These are phyloP conservation scores for Aphrophora alni DNA, from an alignment of 2,888 invertebrate genomes.

Conservation along the genomic window DNA sequence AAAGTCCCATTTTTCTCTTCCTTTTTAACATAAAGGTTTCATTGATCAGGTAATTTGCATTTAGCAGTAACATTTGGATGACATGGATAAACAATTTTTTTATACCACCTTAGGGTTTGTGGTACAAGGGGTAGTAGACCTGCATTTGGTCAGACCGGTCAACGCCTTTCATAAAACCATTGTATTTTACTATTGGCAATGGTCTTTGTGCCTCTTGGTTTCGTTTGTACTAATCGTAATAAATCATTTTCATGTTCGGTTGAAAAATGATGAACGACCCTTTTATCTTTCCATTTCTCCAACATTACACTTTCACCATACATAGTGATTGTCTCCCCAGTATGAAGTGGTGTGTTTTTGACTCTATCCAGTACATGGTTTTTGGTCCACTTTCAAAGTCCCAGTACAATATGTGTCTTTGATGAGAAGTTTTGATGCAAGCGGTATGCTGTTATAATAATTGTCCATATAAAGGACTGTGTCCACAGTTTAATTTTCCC, in stretches of 20 bases:
- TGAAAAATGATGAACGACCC: not conserved
- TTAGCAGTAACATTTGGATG: not conserved
- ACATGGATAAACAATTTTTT: constrained; percentile 14
- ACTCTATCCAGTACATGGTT: constrained; percentile 23
- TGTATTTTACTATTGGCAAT: constrained; percentile 25
- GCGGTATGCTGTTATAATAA: constrained; percentile 9
- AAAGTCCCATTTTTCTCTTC: not conserved
- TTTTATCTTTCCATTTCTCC: constrained; percentile 10
- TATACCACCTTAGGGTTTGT: constrained; percentile 19
- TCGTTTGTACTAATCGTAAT: not conserved
- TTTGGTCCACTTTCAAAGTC: constrained; percentile 25
- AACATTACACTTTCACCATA: constrained; percentile 14
- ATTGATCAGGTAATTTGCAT: not conserved
- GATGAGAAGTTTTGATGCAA: not conserved
- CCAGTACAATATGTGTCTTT: constrained; percentile 23
- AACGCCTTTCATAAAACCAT: constrained; percentile 22
- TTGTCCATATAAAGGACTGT: constrained; percentile 20
- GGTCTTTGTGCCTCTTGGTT: not conserved
- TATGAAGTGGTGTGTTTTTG: constrained; percentile 15
- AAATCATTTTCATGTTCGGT: constrained; percentile 22
- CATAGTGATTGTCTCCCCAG: constrained; percentile 20
- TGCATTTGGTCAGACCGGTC: constrained; percentile 18
- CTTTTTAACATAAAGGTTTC: not conserved
- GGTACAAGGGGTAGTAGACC: constrained; percentile 7
- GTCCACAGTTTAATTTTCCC: constrained; percentile 13